phyloP scores from a whole-genome alignment of 2,797 vertebrate species.

The Oreochromis mossambicus region DNA sequence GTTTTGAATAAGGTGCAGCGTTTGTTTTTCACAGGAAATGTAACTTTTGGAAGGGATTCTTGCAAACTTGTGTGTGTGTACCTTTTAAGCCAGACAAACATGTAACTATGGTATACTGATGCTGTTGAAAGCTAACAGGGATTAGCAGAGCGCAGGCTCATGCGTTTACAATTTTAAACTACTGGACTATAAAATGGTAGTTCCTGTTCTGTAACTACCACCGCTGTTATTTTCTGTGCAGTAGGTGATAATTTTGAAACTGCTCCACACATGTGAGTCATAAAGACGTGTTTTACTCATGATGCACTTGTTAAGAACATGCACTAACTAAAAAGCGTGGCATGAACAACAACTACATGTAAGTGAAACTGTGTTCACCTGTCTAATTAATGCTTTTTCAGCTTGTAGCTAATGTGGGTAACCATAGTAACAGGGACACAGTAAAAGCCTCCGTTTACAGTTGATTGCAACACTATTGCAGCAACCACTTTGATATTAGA shows the following conservation, averaged over 20 bases:
- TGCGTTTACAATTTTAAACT: not conserved
- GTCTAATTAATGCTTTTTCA: not conserved
- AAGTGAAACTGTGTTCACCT: not conserved
- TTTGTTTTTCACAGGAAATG: not conserved
- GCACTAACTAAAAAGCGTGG: not conserved
- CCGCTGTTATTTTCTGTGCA: not conserved
- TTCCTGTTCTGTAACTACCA: not conserved
- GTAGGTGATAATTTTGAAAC: not conserved
- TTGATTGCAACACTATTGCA: not conserved
- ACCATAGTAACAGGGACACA: not conserved
- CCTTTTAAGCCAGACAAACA: not conserved
- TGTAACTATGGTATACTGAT: not conserved
- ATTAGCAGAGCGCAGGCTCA: not conserved
- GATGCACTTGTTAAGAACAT: not conserved
- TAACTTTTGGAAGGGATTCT: not conserved
- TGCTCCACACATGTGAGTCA: not conserved
- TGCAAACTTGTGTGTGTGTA: not conserved
- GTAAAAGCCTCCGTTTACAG: not conserved
- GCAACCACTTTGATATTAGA: not conserved
- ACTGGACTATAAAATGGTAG: not conserved
- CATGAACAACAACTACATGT: not conserved
- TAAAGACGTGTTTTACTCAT: not conserved
- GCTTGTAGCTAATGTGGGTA: not conserved
- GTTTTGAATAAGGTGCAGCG: not conserved
- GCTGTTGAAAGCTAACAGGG: not conserved